Conservation (phyloP, 2,888 invertebrate genomes). For the Pristionchus japonicus region DNA sequence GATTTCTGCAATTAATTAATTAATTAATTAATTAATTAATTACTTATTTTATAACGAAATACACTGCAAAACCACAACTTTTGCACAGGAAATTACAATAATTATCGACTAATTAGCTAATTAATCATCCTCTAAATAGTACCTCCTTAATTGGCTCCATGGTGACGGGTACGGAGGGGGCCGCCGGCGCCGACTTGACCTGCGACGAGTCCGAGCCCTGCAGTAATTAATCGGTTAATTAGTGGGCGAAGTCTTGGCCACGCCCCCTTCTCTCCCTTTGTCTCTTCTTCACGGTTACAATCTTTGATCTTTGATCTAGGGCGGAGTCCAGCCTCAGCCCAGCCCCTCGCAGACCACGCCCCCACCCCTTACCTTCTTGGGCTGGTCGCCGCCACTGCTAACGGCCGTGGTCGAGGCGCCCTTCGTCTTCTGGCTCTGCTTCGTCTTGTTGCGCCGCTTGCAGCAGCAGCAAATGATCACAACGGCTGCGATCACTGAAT, state of each 20-base stretch:
- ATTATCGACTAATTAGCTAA: not conserved
- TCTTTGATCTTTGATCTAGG: too few species aligned
- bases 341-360: too few species aligned
- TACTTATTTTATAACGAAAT: too few species aligned
- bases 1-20: not conserved
- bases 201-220: not conserved
- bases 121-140: not conserved
- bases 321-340: too few species aligned
- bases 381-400: not conserved
- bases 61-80: too few species aligned
- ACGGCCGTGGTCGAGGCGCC: not conserved
- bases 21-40: not conserved
- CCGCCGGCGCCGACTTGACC: not conserved
- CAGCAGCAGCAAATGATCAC: not conserved
- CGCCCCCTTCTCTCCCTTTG: too few species aligned
- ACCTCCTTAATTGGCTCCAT: not conserved
- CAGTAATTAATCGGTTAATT: not conserved
- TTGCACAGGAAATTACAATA: too few species aligned
- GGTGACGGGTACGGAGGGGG: not conserved
- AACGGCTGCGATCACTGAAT: not conserved
- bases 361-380: not conserved
- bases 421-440: not conserved
- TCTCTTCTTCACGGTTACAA: too few species aligned
- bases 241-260: not conserved
- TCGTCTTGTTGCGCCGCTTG: not conserved